Base-by-base conservation (phyloP, 2,797 vertebrate genomes). In the Phalloptychus januarius region DNA sequence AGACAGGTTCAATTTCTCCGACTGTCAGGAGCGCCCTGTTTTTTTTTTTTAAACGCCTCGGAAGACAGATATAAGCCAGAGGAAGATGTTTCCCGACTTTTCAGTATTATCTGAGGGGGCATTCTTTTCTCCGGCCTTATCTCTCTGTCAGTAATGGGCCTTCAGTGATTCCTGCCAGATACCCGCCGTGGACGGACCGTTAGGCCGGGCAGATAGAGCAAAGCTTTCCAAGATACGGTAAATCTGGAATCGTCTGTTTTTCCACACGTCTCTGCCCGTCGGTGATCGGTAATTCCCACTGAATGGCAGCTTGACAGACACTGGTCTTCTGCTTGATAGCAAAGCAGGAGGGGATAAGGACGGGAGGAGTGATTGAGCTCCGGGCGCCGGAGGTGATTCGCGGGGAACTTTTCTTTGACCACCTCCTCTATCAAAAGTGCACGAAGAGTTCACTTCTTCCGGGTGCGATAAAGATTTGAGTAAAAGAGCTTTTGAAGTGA, bases 1-100 rank as follows among this genome's bases (percentile, higher is more conserved):
- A 93, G 91, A 93, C 88, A 88, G 90, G 91, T 94, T 93, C 91
- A 93, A 91, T 94, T 92, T 92, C 91, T 92, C 88, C 85, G 63
- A 76, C 92, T 93, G 94, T 92, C 93, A 88, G 87, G 76, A 69
- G 89, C 90, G 50, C 78, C 79, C 79, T 89, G 86, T 87, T 92
- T 92, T 61, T 46, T 91, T 87, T 58, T 33, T 91, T 87, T 86
- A 91, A 91, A 92, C 11, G 77, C 84, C 86, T 83, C 71, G 78
- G 79, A 87, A 93, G 91, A 89, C 84, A 80, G 89, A 93, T 90
- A 84, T 88, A 90, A 90, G 86, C 86, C 67, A 83, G 81, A 91
- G 81, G 86, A 93, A 92, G 89, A 94, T 89, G 91, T 92, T 91
- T 84, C 81, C 83, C 48, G 88, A 86, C 85, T 90, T 91, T 90